phyloP scores from a whole-genome alignment of 2,888 invertebrate species.

The Drosophila maculinotata region DNA sequence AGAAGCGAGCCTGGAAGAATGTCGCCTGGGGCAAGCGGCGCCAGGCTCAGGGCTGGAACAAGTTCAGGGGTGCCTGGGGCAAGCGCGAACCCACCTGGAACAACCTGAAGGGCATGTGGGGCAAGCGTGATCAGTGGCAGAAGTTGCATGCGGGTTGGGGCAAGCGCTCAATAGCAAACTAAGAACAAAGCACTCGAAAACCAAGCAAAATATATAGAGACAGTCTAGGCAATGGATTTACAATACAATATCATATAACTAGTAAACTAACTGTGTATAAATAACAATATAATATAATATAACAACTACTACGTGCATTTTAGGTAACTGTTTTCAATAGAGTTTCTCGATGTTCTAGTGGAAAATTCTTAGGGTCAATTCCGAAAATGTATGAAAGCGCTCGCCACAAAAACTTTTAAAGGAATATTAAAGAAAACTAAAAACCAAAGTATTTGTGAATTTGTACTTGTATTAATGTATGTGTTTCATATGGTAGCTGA shows the following conservation, averaged over 20 bases:
- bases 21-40: constrained; percentile 92
- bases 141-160: constrained; percentile 85
- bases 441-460: constrained; percentile 15
- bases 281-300: constrained; percentile 29
- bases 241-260: constrained; percentile 31
- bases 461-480: constrained; percentile 23
- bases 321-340: constrained; percentile 32
- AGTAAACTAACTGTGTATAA: constrained; percentile 44
- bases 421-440: constrained; percentile 12
- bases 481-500: no score
- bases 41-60: constrained; percentile 86
- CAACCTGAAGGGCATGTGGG: constrained; percentile 92
- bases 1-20: constrained; percentile 90
- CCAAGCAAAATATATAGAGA: constrained; percentile 12
- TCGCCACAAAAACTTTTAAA: constrained; percentile 43
- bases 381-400: constrained; percentile 82
- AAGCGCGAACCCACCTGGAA: constrained; percentile 92
- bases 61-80: constrained; percentile 89
- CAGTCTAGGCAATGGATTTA: constrained; percentile 37
- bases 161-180: constrained; percentile 78
- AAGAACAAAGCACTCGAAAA: constrained; percentile 36
- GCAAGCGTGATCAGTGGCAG: constrained; percentile 87
- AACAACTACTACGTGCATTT: constrained; percentile 33
- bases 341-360: constrained; percentile 37
- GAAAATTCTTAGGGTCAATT: constrained; percentile 45